Evolutionary conservation across 2,113 vertebrate species (phyloP), one percentile per base, ranked within the genome.

Genomic region (Lampris megalopsis): DNA sequence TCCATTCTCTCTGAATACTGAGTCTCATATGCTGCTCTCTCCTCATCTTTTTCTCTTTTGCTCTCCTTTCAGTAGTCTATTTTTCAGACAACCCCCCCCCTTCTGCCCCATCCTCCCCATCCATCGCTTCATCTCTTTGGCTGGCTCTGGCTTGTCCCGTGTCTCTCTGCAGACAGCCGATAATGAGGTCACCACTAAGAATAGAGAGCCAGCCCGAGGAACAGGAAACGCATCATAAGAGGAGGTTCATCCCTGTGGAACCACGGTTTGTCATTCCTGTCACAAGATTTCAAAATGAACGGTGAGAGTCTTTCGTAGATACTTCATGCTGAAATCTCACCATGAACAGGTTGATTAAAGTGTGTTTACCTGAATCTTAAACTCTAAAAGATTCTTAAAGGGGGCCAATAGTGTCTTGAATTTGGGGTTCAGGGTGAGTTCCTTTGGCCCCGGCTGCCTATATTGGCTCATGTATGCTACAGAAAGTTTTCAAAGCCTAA

Each of bases 101-200:
- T n/a, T 13, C 57, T 37, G 37, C 68, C 38, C 62, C 63, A 45
- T 56, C 43, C 49, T 57, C 76, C 47, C 52, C 24, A 24, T 42
- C 68, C 24, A 41, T 68, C 41, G n/a, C 47, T 63, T 73, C 70
- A 50, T 80, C 72, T 82, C 52, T 71, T 37, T 11, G 2, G 59
- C 78, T 75, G 66, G 71, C 71, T 61, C 69, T 43, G 11, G 50
- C 73, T 59, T 41, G 54, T 78, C 71, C 73, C 37, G 6, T 61
- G 48, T 76, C 75, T 73, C 78, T 74, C 77, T 36, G 52, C 77
- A 71, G 71, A 74, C 71, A 69, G 72, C 47, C 65, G 45, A 81
- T 81, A 81, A 79, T 83, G 76, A 82, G 80, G 83, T 73, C n/a
- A 10, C 60, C 11, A 37, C 87, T 80, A 81, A 83, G 79, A 86